Evolutionary conservation across 2,888 invertebrate genomes (phyloP), one percentile per base, ranked within the genome.

Genomic region (Belgica antarctica): DNA sequence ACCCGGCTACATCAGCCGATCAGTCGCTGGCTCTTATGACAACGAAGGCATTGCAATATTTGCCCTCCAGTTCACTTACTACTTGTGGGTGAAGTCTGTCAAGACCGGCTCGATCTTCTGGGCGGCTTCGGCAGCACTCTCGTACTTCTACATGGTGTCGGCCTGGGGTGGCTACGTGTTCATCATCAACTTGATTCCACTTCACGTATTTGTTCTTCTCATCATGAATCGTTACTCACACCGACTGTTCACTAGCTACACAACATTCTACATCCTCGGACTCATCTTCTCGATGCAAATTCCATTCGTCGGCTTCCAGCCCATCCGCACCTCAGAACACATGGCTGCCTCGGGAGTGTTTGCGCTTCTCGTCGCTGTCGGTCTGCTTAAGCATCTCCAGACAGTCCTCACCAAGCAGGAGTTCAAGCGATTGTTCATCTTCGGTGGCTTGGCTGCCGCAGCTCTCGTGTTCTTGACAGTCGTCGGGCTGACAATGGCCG

Each of bases 161-260:
- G 98, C 98, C 73, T 99, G 99, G 99, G 99, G 99, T 74, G 99
- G 99, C 73, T 99, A 99, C 78, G 98, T 99, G 46, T 99, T 98
- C 79, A 99, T 99, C 76, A 99, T 98, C 78, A 99, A 99, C 82
- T 82, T 99, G 77, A 98, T 99, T 74, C 99, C 99, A 0, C 85
- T 99, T 10, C 99, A 99, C 78, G 97, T 97, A 2, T 96, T 99
- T 81, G 89, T 90, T 1, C 82, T 99, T 46, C 83, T 99, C 57
- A 81, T 97, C 59, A 97, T 98, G 95, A 98, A 97, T 46, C 85
- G 97, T 69, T 98, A 89, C 81, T 96, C 96, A 1, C 89, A 90
- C 76, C 85, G 96, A 62, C 82, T 97, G 62, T 94, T 96, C 77
- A 93, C 92, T 74, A 96, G 97, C 77, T 99, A 99, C 80, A 90